Evolutionary conservation across 2,113 vertebrate genomes (phyloP), one percentile per base, ranked within the genome.

Genomic region (Mormyrus iriodes): DNA sequence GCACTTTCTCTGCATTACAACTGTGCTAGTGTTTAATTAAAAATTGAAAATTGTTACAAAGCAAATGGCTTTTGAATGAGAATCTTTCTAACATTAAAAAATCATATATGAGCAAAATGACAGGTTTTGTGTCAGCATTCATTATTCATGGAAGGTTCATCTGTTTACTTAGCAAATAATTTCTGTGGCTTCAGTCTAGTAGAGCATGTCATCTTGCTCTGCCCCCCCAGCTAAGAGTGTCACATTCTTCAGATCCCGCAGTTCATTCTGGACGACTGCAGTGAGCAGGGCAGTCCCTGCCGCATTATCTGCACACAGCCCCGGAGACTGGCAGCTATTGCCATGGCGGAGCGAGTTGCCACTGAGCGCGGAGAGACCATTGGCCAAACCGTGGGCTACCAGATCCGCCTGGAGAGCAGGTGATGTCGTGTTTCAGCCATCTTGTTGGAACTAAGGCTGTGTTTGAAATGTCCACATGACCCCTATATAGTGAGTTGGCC

Each of bases 281-380:
- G 93, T 92, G 94, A 91, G 91, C 97, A 92, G 51, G 94, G 96
- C 86, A 96, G 94, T 58, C 95, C 97, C 0, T 99, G 98, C 91
- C 96, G 97, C 89, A 97, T 99, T 93, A 97, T 99, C 93, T 99
- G 98, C 94, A 98, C 98, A 44, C 98, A 99, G 88, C 98, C 98
- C 88, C 94, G 98, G 91, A 95, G 97, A 27, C 95, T 99, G 90
- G 97, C 98, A 13, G 96, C 97, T 55, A 93, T 99, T 89, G 95
- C 98, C 91, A 97, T 99, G 90, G 97, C 98, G 86, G 98, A 99
- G 95, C 95, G 98, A 89, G 98, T 99, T 87, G 98, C 98, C 48
- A 97, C 97, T 1, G 98, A 99, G 94, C 96, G 98, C 92, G 96
- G 96, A 89, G 98, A 99, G 93, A 95, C 93, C 49, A 95, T 99